phyloP scores from a whole-genome alignment of 2,113 vertebrate species.

The Nansenia antarctica region DNA sequence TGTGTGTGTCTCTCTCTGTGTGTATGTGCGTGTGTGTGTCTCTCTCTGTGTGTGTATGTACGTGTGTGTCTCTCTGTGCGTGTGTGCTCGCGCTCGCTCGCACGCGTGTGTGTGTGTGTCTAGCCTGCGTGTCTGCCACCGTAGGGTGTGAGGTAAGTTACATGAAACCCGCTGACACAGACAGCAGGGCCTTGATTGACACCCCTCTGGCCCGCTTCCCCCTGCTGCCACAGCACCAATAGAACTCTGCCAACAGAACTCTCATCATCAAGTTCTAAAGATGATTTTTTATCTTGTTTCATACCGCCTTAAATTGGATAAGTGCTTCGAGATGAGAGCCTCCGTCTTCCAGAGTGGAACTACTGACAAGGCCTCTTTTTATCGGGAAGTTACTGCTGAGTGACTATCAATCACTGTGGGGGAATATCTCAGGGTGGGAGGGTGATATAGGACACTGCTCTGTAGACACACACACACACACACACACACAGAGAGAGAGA shows the following conservation, averaged over 20 bases:
- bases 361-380: constrained; percentile 41
- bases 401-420: constrained; percentile 10
- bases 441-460: constrained; percentile 5
- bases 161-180: constrained; percentile 57
- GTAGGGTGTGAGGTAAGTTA: constrained; percentile 61
- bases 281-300: constrained; percentile 52
- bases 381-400: constrained; percentile 39
- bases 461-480: neutral
- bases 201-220: constrained; percentile 35
- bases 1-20: neutral
- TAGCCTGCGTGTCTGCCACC: constrained; percentile 36
- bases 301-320: constrained; percentile 39
- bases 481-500: neutral
- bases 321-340: constrained; percentile 20
- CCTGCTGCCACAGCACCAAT: neutral
- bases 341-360: constrained; percentile 36
- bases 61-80: too few species aligned
- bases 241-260: constrained; percentile 42
- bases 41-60: neutral
- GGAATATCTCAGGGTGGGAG: neutral
- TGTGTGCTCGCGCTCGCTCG: too few species aligned
- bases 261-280: constrained; percentile 38
- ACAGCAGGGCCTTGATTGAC: constrained; percentile 56
- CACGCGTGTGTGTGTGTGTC: constrained; percentile 6
- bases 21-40: neutral